phyloP scores from a whole-genome alignment of 2,888 invertebrate species.

The Melikaiella ostensackeni region DNA sequence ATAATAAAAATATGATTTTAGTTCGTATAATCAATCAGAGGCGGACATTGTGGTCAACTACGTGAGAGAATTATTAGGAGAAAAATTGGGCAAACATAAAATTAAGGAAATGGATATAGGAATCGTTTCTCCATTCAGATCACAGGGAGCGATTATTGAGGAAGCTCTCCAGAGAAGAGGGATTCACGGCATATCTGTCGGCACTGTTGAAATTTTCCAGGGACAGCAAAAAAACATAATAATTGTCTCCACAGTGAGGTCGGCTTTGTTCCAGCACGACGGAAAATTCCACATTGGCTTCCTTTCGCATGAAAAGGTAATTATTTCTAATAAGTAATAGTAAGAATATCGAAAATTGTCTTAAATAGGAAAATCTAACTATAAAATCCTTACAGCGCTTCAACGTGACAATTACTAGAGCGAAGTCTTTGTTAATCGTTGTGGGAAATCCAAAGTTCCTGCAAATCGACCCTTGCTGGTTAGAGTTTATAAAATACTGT shows the following conservation, averaged over 20 bases:
- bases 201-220: slow-evolving; percentile 93
- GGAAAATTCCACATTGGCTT: slow-evolving; percentile 80
- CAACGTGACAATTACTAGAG: slow-evolving; percentile 87
- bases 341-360: too few species aligned
- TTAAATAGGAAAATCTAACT: neutral
- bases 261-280: slow-evolving; percentile 80
- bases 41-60: slow-evolving; percentile 81
- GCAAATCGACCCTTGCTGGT: slow-evolving; percentile 66
- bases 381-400: slow-evolving; percentile 80
- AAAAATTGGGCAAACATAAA: slow-evolving; percentile 63
- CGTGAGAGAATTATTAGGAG: slow-evolving; percentile 78
- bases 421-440: slow-evolving; percentile 84
- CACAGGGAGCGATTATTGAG: slow-evolving; percentile 77
- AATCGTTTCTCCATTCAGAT: slow-evolving; percentile 81
- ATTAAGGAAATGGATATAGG: slow-evolving; percentile 79
- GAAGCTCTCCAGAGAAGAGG: slow-evolving; percentile 71
- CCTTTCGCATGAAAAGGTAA: slow-evolving; percentile 76
- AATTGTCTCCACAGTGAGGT: slow-evolving; percentile 89
- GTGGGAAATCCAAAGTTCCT: slow-evolving; percentile 78
- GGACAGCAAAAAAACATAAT: slow-evolving; percentile 91
- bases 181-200: slow-evolving; percentile 81
- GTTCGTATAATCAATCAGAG: slow-evolving; percentile 82
- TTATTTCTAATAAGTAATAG: too few species aligned
- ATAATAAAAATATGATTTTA: slow-evolving; percentile 62
- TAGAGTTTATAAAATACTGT: slow-evolving; percentile 65